Percentiles rank a stretch among this genome's conserved stretches.
These are phyloP conservation scores for Bombyx huttoni DNA, from an alignment of 2,888 invertebrate species.

Conservation along the genomic window DNA sequence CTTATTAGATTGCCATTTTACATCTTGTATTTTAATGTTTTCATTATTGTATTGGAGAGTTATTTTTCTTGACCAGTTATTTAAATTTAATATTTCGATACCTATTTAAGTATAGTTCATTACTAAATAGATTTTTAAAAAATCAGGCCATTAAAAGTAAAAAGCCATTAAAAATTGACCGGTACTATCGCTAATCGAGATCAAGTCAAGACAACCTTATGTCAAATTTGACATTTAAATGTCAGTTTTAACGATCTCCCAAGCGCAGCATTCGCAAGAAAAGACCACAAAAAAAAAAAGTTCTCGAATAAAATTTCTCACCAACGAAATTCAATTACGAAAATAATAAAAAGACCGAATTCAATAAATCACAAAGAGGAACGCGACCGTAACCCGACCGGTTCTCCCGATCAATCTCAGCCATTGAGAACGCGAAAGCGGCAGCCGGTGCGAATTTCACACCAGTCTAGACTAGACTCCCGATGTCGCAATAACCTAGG, in stretches of 20 bases:
- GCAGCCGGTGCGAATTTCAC: slow-evolving; percentile 63
- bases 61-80: background rate
- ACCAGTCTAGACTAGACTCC: slow-evolving; percentile 59
- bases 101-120: too few species aligned
- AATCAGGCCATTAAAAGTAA: too few species aligned
- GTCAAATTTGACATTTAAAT: too few species aligned
- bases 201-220: too few species aligned
- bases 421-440: slow-evolving; percentile 61
- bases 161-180: too few species aligned
- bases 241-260: too few species aligned
- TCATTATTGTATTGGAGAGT: slow-evolving; percentile 7
- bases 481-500: slow-evolving; percentile 45
- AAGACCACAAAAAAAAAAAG: background rate
- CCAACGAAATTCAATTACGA: background rate
- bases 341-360: slow-evolving; percentile 12
- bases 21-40: slow-evolving; percentile 5
- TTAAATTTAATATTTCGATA: too few species aligned
- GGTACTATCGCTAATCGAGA: too few species aligned
- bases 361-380: slow-evolving; percentile 14
- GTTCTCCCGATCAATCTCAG: slow-evolving; percentile 52
- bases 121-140: too few species aligned
- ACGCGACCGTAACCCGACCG: slow-evolving; percentile 33
- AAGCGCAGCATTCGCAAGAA: background rate
- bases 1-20: background rate
- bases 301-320: background rate